Conservation (phyloP, 2,888 invertebrate genomes). For the Formica aserva region DNA sequence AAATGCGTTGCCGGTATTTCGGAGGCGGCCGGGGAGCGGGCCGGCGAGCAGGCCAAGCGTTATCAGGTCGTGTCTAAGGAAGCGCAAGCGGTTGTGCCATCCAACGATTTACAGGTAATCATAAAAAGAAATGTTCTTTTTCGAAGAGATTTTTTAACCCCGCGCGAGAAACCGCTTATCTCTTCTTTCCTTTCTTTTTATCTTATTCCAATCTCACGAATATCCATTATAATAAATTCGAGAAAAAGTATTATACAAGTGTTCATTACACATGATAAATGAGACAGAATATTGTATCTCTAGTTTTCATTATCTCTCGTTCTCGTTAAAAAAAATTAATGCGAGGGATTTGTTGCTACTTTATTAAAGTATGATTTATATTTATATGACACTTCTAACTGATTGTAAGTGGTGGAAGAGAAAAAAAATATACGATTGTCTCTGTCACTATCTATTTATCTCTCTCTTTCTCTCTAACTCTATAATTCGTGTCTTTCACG, state of each 20-base stretch:
- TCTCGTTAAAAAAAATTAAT: not conserved
- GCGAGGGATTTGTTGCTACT: not conserved
- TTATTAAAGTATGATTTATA: not conserved
- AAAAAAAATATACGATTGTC: not conserved
- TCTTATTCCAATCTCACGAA: not conserved
- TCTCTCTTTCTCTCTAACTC: not conserved
- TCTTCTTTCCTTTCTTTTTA: not conserved
- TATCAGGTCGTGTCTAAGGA: slow-evolving; percentile 93
- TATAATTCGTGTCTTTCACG: not conserved
- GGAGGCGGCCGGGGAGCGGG: slow-evolving; percentile 95
- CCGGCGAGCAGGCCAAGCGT: slow-evolving; percentile 94
- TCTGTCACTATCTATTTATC: not conserved
- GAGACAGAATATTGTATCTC: not conserved
- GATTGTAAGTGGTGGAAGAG: not conserved
- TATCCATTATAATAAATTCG: not conserved
- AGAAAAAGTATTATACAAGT: not conserved
- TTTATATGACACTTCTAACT: not conserved
- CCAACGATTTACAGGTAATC: slow-evolving; percentile 90
- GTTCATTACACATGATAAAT: not conserved
- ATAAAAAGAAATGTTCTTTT: no score
- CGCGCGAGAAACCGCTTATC: not conserved
- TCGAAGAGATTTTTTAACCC: not conserved
- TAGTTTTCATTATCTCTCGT: not conserved
- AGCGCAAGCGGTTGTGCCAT: slow-evolving; percentile 91
- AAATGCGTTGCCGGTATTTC: slow-evolving; percentile 90